Conservation (phyloP, 64 coral and sea anemone species). For the Montipora sp. region DNA sequence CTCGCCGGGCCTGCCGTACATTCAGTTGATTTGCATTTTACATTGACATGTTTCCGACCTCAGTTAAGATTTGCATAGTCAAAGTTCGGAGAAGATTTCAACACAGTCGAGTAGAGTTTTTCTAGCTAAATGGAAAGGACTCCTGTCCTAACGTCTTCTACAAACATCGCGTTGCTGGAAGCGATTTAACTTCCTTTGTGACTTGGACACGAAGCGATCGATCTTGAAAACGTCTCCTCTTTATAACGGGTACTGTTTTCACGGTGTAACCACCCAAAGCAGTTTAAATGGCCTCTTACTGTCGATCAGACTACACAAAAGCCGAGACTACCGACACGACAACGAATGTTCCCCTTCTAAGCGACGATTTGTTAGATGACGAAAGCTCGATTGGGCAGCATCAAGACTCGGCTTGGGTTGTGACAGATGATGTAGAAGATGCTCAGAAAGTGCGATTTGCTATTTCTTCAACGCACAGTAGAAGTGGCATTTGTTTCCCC, state of each 20-base stretch:
- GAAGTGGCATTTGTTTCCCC: slow-evolving; percentile 12
- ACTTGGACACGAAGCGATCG: not conserved
- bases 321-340: slow-evolving; percentile 17
- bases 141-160: no score
- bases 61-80: no score
- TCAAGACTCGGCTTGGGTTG: not conserved
- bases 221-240: not conserved
- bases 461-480: not conserved
- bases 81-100: no score
- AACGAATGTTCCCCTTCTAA: slow-evolving; percentile 22
- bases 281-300: not conserved
- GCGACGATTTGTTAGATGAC: slow-evolving; percentile 27
- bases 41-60: no score
- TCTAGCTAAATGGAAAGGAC: no score
- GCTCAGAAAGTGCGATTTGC: not conserved
- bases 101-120: no score
- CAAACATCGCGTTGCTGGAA: no score
- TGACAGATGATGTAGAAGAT: not conserved
- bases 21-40: no score
- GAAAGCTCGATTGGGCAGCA: not conserved
- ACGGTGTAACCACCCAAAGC: not conserved
- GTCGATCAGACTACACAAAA: slow-evolving; percentile 17
- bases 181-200: no score
- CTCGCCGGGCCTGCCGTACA: no score
- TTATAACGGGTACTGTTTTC: not conserved